Percentiles rank a stretch among this genome's conserved stretches.
These are phyloP conservation scores for Homarus americanus DNA, from an alignment of 1,140 invertebrate species.

Conservation along the genomic window DNA sequence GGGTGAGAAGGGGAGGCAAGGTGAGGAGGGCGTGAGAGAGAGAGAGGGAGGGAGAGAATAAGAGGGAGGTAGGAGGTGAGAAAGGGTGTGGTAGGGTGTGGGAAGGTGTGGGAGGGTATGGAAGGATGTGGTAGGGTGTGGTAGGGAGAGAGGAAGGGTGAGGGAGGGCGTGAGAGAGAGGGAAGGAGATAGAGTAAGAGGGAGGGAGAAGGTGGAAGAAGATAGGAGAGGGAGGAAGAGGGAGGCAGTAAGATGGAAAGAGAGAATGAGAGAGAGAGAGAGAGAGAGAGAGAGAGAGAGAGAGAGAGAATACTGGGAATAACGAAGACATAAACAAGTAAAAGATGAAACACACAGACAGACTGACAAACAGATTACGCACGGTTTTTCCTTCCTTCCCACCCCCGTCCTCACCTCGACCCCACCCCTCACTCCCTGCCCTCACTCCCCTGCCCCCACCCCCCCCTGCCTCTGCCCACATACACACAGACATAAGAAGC, in stretches of 20 bases:
- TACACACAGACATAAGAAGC: too few relatives aligned
- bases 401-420: too few relatives aligned
- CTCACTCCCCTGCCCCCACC: too few relatives aligned
- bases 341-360: conserved; percentile 8
- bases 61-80: neutral
- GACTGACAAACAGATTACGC: neutral
- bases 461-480: too few relatives aligned
- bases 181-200: conserved; percentile 7
- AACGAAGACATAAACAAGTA: neutral
- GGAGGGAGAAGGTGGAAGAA: conserved; percentile 16
- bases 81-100: too few relatives aligned
- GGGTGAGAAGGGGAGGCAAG: neutral
- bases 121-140: too few relatives aligned
- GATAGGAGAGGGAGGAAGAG: conserved; percentile 9
- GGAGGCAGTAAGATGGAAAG: conserved; percentile 1
- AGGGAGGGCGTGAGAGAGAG: neutral
- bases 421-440: too few relatives aligned
- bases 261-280: neutral
- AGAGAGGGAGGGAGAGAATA: conserved; percentile 1
- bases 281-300: neutral
- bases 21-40: neutral
- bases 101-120: too few relatives aligned
- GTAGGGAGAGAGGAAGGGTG: neutral
- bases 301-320: neutral
- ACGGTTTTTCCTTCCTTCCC: too few relatives aligned